Percentiles rank a stretch among this genome's conserved stretches.
Conservation (phyloP, 2,113 vertebrate genomes). For the Sturnus vulgaris region DNA sequence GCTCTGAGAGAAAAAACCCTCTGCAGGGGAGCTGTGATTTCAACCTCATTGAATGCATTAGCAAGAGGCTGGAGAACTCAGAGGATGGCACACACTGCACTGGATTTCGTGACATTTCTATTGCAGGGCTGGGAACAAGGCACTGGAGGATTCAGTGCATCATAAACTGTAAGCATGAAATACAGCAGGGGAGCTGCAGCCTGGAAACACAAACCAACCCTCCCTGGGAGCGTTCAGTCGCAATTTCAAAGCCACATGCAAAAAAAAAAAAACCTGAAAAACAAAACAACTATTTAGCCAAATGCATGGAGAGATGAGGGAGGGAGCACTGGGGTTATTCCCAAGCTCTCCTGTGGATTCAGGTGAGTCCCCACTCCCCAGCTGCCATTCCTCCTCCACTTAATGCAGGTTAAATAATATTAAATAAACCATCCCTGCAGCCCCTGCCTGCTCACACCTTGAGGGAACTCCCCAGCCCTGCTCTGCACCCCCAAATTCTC, state of each 20-base stretch:
- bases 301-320: not conserved
- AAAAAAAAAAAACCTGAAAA: no score
- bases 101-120: conserved; percentile 30
- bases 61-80: not conserved
- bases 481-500: not conserved
- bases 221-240: not conserved
- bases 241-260: not conserved
- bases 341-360: not conserved
- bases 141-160: not conserved
- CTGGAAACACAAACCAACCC: conserved; percentile 15
- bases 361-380: not conserved
- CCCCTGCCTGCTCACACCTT: not conserved
- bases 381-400: not conserved
- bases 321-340: not conserved
- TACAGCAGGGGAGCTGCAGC: conserved; percentile 38
- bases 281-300: not conserved
- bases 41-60: not conserved
- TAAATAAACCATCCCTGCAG: not conserved
- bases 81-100: not conserved
- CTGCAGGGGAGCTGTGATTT: not conserved
- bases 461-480: not conserved
- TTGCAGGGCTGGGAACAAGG: not conserved
- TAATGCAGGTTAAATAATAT: not conserved
- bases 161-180: conserved; percentile 11
- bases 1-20: not conserved